Evolutionary conservation across 2,888 invertebrate species (phyloP), one percentile per base, ranked within the genome.

Genomic region (Drosophila kuntzei): DNA sequence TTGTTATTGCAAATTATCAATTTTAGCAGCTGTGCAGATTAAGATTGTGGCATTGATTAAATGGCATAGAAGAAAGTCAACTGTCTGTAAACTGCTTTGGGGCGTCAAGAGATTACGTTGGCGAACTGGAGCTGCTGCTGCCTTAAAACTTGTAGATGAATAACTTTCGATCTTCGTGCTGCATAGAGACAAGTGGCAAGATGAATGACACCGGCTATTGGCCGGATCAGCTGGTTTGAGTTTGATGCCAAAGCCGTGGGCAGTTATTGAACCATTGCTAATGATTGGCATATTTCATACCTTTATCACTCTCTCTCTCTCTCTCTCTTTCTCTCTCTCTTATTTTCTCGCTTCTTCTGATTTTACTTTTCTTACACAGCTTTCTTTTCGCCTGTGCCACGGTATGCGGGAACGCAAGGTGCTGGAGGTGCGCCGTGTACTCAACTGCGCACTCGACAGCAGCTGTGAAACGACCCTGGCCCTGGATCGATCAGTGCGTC

Each of bases 321-420:
- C 20, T 34, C n/a, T 18, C 32, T 36, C 14, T n/a, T 41, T 66
- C 37, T 34, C 54, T 49, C 41, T 22, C 20, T 18, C 32, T 36
- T 16, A 14, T 41, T 66, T 32, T 34, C 54, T 49, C 41, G 18
- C 20, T 29, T 14, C 14, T 14, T 36, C 8, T 36, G 2, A 14
- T 12, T 37, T 47, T 37, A 27, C 37, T 34, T 29, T 18, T n/a
- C 9, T 82, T 86, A 90, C 2, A 6, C 91, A 96, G 96, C 93
- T 96, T 86, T 94, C 96, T 70, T 96, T 96, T 92, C 94, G 96
- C 73, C 95, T 95, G 51, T 94, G 95, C 75, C 94, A 95, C 88
- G 94, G 95, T 80, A 94, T 96, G 80, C 94, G 97, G 65, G 95
- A 95, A 83, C 94, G 95, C 63, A 95, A 97, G 80, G 94, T 96